A percentile compares a stretch with the other conserved stretches of the same genome.
Conservation (phyloP, 2,888 invertebrate genomes). For the Lasioglossum morio region DNA sequence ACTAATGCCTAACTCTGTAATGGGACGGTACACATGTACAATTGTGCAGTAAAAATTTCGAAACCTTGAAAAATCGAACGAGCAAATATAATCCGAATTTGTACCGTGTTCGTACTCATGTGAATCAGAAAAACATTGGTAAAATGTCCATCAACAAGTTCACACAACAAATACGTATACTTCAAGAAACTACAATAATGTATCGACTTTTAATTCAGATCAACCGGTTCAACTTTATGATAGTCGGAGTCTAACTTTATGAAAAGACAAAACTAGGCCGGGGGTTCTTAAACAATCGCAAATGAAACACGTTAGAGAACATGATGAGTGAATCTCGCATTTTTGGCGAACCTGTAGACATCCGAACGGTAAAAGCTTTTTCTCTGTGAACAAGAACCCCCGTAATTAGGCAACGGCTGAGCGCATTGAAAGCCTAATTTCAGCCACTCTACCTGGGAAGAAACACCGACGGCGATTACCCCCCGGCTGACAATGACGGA, state of each 20-base stretch:
- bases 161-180: background rate
- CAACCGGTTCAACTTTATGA: too few relatives aligned
- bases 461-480: background rate
- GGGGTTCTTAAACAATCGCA: background rate
- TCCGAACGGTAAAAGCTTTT: background rate
- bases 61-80: too few relatives aligned
- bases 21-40: too few relatives aligned
- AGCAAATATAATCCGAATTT: background rate
- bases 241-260: background rate
- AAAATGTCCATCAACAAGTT: background rate
- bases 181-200: background rate
- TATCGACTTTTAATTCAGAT: background rate
- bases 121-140: background rate
- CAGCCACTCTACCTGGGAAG: background rate
- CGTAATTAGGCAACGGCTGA: background rate
- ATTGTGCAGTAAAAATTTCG: too few relatives aligned
- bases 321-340: background rate
- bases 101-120: background rate
- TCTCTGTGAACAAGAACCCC: background rate
- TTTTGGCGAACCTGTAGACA: background rate
- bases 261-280: background rate
- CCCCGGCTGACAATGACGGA: background rate
- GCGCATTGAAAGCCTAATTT: conserved; percentile 7
- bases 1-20: too few relatives aligned
- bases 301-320: too few relatives aligned